Base-by-base conservation (phyloP, 2,113 vertebrate species). In the Thamnaconus septentrionalis region DNA sequence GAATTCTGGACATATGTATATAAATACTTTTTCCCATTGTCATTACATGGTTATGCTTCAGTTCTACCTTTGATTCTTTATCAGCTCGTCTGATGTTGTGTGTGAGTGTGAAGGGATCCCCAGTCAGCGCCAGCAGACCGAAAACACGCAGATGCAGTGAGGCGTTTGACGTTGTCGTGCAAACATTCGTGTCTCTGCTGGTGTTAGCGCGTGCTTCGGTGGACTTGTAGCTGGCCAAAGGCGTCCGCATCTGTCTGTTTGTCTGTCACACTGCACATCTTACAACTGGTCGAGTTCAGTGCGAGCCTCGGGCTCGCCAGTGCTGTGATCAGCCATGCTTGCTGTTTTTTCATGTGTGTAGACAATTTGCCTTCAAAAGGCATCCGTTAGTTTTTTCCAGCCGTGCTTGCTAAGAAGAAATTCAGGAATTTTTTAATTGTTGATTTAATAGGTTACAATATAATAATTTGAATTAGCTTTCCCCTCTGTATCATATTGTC, bases 251-350 rank as follows among this genome's bases (percentile, higher is more conserved):
- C 18, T 31, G 18, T 31, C 68, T 80, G 74, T 66, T 56, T 43
- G 51, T 68, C 53, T 78, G 6, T 78, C 66, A 39, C n/a, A 52
- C 43, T 44, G 44, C 12, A 55, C 61, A 70, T 75, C 61, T 72
- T 53, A 44, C 48, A 61, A 8, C 62, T 50, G 59, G 50, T 42
- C 71, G 48, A 8, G 60, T 53, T 4, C 8, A 11, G n/a, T 53
- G 43, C 18, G 7, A n/a, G 43, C 12, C 53, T 42, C 40, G 18
- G 68, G 12, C 52, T 53, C 41, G 40, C 41, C 42, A 61, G 40
- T 31, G 1, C 59, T 3, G 8, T 52, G 43, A 31, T 31, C 18
- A 31, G 18, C 18, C 18, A 31, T 31, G 18, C 18, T 31, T 50
- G n/a, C 1, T 1, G 5, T 50, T 11, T 50, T 62, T 61, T 67